Evolutionary conservation across 1,140 invertebrate species (phyloP).

Genomic region (Drosophila parabipectinata): DNA sequence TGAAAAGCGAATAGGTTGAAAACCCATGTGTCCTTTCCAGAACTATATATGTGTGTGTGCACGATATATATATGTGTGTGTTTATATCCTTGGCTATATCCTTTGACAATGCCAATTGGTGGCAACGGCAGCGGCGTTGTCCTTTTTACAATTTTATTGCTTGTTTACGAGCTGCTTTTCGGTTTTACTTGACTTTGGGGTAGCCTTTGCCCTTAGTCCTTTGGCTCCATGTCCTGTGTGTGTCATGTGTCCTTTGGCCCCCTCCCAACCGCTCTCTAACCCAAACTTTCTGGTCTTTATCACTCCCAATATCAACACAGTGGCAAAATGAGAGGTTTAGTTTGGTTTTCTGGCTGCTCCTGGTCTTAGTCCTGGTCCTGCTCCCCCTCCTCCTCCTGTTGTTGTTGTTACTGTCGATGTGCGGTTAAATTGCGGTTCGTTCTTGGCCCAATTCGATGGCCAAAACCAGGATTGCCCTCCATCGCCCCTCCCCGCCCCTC

Average conservation of each 20-base stretch:
- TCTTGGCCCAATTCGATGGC: slow-evolving; percentile 32
- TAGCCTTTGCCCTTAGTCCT: background rate
- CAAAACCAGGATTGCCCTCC: slow-evolving; percentile 1
- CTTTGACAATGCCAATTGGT: slow-evolving; percentile 79
- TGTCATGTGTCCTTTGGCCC: slow-evolving; percentile 10
- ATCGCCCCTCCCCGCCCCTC: background rate
- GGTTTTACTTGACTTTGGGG: slow-evolving; percentile 42
- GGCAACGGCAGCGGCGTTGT: slow-evolving; percentile 61
- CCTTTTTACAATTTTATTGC: slow-evolving; percentile 81
- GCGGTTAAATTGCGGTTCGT: slow-evolving; percentile 70
- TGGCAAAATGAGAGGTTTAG: slow-evolving; percentile 41
- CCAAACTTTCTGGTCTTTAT: slow-evolving; percentile 37
- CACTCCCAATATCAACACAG: slow-evolving; percentile 55
- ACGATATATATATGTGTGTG: slow-evolving; percentile 21
- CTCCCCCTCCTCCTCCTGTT: slow-evolving; percentile 12
- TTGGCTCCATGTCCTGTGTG: background rate
- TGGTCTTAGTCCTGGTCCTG: slow-evolving; percentile 1
- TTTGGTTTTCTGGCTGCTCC: slow-evolving; percentile 13
- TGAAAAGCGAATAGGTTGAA: slow-evolving; percentile 1
- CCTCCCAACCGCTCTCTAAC: background rate
- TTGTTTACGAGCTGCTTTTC: slow-evolving; percentile 80
- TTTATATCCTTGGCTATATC: slow-evolving; percentile 18
- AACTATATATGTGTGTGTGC: slow-evolving; percentile 22
- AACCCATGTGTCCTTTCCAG: background rate
- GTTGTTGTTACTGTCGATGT: slow-evolving; percentile 50